A percentile compares a stretch with the other conserved stretches of the same genome.
phyloP scores from a whole-genome alignment of 2,797 vertebrate species.

The Pseudochromis fuscus region DNA sequence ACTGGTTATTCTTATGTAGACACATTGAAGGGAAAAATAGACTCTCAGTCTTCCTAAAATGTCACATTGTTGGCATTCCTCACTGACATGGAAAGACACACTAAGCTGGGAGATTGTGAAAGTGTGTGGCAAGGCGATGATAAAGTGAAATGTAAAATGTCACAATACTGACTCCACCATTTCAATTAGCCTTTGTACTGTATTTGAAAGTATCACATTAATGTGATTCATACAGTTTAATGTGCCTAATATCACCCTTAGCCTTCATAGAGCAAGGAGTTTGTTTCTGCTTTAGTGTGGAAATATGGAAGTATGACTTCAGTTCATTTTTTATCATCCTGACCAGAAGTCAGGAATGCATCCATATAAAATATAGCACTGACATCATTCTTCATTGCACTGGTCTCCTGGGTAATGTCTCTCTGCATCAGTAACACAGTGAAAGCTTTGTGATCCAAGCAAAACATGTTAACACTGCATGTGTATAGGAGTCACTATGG shows the following conservation, averaged over 20 bases:
- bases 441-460: slow-evolving; percentile 24
- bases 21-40: slow-evolving; percentile 31
- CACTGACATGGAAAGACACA: slow-evolving; percentile 34
- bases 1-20: slow-evolving; percentile 7
- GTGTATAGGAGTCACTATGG: not conserved
- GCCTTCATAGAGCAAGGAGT: too few species aligned
- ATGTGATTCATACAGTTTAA: too few species aligned
- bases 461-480: slow-evolving; percentile 4
- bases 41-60: slow-evolving; percentile 31
- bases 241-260: not conserved
- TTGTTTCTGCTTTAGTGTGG: not conserved
- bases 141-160: slow-evolving; percentile 23
- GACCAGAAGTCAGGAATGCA: not conserved
- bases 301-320: not conserved
- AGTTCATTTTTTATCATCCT: not conserved
- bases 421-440: slow-evolving; percentile 24
- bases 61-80: slow-evolving; percentile 59
- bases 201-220: too few species aligned
- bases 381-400: not conserved
- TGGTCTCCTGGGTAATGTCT: slow-evolving; percentile 18
- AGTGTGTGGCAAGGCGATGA: slow-evolving; percentile 10
- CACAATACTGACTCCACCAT: slow-evolving; percentile 1
- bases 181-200: slow-evolving; percentile 2
- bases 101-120: slow-evolving; percentile 20
- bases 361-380: slow-evolving; percentile 3